phyloP scores from a whole-genome alignment of 2,888 invertebrate genomes.

The Cheilosia vernalis region DNA sequence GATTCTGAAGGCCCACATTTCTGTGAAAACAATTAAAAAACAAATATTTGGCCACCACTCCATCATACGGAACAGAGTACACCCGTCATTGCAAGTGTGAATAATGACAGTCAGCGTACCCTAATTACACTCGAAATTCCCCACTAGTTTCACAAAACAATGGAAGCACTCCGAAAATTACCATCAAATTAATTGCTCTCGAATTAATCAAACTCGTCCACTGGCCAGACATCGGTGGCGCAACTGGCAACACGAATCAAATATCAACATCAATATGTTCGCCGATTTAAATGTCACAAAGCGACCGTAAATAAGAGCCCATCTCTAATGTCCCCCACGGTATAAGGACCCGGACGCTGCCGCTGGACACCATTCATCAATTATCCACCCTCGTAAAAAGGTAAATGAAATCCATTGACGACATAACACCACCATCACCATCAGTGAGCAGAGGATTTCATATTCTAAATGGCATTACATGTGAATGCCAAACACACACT shows the following conservation, averaged over 20 bases:
- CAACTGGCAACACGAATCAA: constrained; percentile 31
- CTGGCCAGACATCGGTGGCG: background rate
- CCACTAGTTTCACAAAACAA: constrained; percentile 31
- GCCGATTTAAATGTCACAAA: constrained; percentile 71
- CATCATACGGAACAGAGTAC: background rate
- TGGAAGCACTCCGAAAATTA: constrained; percentile 22
- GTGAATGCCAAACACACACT: constrained; percentile 33
- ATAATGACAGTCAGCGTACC: constrained; percentile 2
- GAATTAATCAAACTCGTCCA: constrained; percentile 58
- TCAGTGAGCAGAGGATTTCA: constrained; percentile 34
- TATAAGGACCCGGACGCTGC: background rate
- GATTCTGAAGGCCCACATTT: too few relatives aligned
- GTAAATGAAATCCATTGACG: constrained; percentile 63
- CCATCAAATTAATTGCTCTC: constrained; percentile 63
- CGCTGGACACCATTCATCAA: constrained; percentile 60
- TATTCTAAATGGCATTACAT: constrained; percentile 63
- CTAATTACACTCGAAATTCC: constrained; percentile 19
- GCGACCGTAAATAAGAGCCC: constrained; percentile 48
- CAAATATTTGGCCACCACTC: background rate
- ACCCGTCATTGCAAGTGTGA: background rate
- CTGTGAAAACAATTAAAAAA: too few relatives aligned
- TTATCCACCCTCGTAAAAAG: constrained; percentile 64
- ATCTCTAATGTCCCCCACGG: constrained; percentile 4
- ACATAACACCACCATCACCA: constrained; percentile 26
- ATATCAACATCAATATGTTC: constrained; percentile 32